Conservation (phyloP, 2,797 vertebrate species). For the Danionella dracula region DNA sequence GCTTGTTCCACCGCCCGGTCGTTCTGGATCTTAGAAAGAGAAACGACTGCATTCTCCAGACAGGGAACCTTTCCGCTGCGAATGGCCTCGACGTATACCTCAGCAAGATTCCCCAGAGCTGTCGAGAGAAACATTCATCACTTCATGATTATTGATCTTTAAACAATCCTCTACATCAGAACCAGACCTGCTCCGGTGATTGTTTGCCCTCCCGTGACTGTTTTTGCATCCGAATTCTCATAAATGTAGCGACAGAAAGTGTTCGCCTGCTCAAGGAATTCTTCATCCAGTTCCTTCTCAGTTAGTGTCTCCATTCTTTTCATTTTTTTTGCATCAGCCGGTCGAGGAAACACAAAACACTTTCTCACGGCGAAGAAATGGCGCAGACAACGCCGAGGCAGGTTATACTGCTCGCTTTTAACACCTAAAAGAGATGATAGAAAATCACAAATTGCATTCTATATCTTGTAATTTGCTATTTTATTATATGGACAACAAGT, state of each 20-base stretch:
- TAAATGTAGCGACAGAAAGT: constrained; percentile 58
- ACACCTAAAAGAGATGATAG: too few species aligned
- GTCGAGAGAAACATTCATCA: neutral
- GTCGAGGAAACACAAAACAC: constrained; percentile 65
- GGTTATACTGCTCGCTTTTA: constrained; percentile 46
- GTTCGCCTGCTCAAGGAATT: constrained; percentile 56
- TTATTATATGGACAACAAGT: too few species aligned
- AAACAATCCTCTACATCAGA: too few species aligned
- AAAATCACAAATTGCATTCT: too few species aligned
- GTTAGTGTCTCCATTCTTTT: constrained; percentile 46
- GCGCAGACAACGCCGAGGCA: constrained; percentile 50
- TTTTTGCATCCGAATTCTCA: constrained; percentile 50
- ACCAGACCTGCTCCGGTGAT: constrained; percentile 61
- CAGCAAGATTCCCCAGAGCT: constrained; percentile 55
- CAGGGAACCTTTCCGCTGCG: constrained; percentile 54
- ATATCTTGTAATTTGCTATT: too few species aligned
- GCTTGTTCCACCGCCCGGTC: constrained; percentile 35
- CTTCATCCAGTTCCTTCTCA: constrained; percentile 42
- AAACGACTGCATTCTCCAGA: constrained; percentile 55
- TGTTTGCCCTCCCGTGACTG: constrained; percentile 45
- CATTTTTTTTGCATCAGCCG: constrained; percentile 44
- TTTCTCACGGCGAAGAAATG: constrained; percentile 60
- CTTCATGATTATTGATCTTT: too few species aligned
- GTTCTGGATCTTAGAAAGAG: constrained; percentile 56
- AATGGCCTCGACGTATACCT: constrained; percentile 55